phyloP scores from a whole-genome alignment of 2,797 vertebrate species.

The Aldrovandia affinis region DNA sequence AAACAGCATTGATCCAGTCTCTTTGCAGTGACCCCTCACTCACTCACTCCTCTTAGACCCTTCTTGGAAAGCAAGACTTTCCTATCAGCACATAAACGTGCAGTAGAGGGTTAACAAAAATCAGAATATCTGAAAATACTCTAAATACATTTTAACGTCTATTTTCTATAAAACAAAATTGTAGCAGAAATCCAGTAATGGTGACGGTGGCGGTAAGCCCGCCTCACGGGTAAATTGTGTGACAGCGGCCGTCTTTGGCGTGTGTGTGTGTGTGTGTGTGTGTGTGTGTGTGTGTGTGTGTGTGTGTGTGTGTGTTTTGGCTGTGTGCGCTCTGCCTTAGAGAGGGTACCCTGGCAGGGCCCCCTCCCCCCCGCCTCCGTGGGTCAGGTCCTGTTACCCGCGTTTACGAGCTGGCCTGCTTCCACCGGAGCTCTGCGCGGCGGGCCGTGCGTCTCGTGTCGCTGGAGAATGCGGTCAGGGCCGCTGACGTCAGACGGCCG shows the following conservation, averaged over 20 bases:
- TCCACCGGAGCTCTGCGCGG: not conserved
- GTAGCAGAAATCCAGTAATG: not conserved
- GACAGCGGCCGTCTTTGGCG: not conserved
- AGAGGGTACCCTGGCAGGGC: not conserved
- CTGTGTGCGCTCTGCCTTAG: not conserved
- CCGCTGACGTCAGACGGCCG: not conserved
- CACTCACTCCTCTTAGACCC: not conserved
- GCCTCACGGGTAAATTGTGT: not conserved
- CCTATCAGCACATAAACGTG: too few relatives aligned
- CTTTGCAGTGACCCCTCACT: not conserved
- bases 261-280: not conserved
- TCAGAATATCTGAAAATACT: not conserved
- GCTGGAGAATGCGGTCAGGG: not conserved
- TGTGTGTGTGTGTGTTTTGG: slow-evolving; percentile 15
- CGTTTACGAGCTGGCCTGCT: not conserved
- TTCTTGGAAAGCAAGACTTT: too few relatives aligned
- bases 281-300: not conserved
- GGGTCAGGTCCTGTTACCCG: not conserved
- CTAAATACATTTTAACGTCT: not conserved
- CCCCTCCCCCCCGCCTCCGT: not conserved
- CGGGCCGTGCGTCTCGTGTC: not conserved
- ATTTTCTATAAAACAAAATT: not conserved
- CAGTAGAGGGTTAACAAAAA: not conserved
- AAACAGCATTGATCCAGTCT: not conserved
- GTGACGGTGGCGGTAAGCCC: not conserved